Base-by-base conservation (phyloP, 1,140 invertebrate genomes). In the Aphelenchoides avenae region DNA sequence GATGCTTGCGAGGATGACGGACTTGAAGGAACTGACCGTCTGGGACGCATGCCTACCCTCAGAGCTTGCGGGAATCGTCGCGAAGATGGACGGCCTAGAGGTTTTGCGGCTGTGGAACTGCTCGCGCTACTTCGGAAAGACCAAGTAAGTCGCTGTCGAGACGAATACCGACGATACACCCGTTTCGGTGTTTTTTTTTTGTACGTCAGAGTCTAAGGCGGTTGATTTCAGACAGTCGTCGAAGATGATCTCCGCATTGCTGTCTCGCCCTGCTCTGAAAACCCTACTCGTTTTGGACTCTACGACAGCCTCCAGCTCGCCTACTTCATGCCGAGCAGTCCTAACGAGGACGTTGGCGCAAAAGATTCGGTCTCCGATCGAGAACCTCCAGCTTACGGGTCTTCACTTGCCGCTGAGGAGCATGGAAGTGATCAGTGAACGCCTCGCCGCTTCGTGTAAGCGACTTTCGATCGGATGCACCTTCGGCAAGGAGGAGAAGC, bases 401-500 rank as follows among this genome's bases (percentile, higher is more conserved):
- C 30, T 68, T 18, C 29, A 52, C 30, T 13, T 67, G 22, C 68
- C 61, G 15, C 46, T 66, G 5, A 48, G 37, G 33, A 15, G 66
- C 22, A 29, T 64, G 34, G 57, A 56, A 55, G 34, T 52, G 13
- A 22, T 66, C 18, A 29, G 29, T 18, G 30, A 18, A 15, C 42
- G 51, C 33, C 48, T 63, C 34, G 46, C 22, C 22, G n/a, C 22
- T 9, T 34, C 63, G 1, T 24, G 46, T 15, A 50, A 46, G 36
- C 61, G 62, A 30, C 44, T 65, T 13, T 31, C 63, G 30, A 67
- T 65, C 37, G 62, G 62, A 15, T 65, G 57, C 42, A 68, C 64
- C 1, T 65, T 54, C 36, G 52, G 62, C 18, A 66, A 68, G 24
- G 63, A 65, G 33, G 22, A 30, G 6, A 67, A 67, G 31, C 56